These are phyloP conservation scores for Metridium senile DNA, from an alignment of 92 coral and sea anemone genomes.

Conservation along the genomic window DNA sequence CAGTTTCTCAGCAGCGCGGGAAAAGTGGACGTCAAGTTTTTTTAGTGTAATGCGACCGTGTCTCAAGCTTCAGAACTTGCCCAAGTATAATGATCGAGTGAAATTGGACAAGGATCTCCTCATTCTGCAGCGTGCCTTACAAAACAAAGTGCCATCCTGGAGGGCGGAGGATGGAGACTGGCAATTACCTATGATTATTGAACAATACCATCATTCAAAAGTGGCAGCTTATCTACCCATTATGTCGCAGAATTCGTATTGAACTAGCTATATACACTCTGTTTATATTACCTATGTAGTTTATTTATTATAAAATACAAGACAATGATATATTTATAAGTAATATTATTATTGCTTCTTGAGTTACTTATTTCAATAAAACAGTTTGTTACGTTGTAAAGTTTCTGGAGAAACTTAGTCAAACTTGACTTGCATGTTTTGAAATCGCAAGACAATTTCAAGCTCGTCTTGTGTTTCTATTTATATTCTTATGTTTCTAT, in stretches of 20 bases:
- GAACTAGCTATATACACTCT: neutral
- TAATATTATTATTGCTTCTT: neutral
- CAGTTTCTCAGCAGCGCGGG: slow-evolving; percentile 33
- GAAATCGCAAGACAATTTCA: neutral
- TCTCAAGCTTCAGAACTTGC: slow-evolving; percentile 26
- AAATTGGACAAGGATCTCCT: slow-evolving; percentile 28
- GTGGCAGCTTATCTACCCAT: slow-evolving; percentile 35
- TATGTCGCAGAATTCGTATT: neutral
- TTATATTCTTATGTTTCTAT: neutral
- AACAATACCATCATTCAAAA: slow-evolving; percentile 31
- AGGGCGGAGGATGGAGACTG: slow-evolving; percentile 25
- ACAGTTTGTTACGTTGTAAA: neutral
- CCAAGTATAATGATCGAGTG: slow-evolving; percentile 29
- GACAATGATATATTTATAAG: neutral
- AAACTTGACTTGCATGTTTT: neutral
- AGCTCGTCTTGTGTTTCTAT: neutral
- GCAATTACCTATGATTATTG: slow-evolving; percentile 35
- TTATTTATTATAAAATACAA: too few relatives aligned
- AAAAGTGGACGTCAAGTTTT: slow-evolving; percentile 19
- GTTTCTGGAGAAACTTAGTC: neutral
- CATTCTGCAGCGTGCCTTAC: slow-evolving; percentile 11
- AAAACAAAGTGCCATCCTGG: slow-evolving; percentile 28
- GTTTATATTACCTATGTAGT: neutral
- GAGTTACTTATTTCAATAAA: neutral
- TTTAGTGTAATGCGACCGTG: slow-evolving; percentile 36